A percentile compares a stretch with the other conserved stretches of the same genome.
phyloP scores from a whole-genome alignment of 2,888 invertebrate species.

The Drosophila mayaguana region DNA sequence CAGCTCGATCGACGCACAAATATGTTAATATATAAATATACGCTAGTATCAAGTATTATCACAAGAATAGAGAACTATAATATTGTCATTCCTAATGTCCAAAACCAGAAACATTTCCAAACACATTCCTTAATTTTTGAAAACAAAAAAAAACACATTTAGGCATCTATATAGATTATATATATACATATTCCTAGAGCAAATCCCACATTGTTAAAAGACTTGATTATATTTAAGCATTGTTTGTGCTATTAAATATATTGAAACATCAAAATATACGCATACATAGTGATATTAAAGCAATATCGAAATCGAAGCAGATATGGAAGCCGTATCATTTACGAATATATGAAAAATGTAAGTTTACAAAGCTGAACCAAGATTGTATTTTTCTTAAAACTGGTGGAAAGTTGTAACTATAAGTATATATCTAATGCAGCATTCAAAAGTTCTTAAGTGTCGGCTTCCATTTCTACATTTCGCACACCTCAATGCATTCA shows the following conservation, averaged over 20 bases:
- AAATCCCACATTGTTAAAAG: constrained; percentile 77
- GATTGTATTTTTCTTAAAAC: not conserved
- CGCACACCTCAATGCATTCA: constrained; percentile 9
- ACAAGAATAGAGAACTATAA: constrained; percentile 29
- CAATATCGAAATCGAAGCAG: constrained; percentile 40
- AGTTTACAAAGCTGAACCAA: not conserved
- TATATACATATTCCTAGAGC: constrained; percentile 64
- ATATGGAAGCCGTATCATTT: constrained; percentile 34
- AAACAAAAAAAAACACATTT: constrained; percentile 26
- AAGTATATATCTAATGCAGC: not conserved
- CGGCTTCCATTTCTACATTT: constrained; percentile 35
- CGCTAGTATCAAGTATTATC: constrained; percentile 63
- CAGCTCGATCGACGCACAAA: constrained; percentile 38
- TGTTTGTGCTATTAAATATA: constrained; percentile 55
- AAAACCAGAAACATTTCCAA: constrained; percentile 61
- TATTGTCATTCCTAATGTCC: constrained; percentile 44
- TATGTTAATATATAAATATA: constrained; percentile 36
- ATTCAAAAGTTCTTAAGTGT: not conserved
- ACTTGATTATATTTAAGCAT: constrained; percentile 80
- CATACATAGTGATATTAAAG: constrained; percentile 51
- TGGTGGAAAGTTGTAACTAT: not conserved
- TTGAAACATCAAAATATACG: constrained; percentile 42
- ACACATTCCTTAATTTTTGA: constrained; percentile 67
- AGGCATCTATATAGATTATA: constrained; percentile 25
- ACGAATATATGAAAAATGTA: constrained; percentile 10